Conservation (phyloP, 2,888 invertebrate species). For the Synanthedon formicaeformis region DNA sequence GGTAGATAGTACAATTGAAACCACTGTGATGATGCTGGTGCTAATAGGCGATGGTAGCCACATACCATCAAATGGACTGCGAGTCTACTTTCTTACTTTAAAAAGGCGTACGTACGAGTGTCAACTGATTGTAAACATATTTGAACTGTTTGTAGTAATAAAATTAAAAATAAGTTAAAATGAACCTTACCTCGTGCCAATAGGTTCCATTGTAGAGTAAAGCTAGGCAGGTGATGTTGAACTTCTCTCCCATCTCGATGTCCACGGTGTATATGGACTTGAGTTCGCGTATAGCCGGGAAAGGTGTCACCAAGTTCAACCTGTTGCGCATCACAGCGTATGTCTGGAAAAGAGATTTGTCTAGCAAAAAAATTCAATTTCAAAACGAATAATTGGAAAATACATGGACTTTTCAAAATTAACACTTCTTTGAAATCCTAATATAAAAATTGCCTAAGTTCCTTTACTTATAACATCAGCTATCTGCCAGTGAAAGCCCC, state of each 20-base stretch:
- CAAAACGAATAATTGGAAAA: not conserved
- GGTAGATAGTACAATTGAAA: no score
- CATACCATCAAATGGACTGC: no score
- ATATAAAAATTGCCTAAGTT: no score
- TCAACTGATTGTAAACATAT: no score
- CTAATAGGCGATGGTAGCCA: no score
- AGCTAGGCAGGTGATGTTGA: constrained; percentile 57
- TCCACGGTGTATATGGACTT: constrained; percentile 63
- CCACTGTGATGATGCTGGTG: no score
- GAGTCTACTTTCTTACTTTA: no score
- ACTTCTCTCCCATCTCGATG: constrained; percentile 47
- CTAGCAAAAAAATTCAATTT: not conserved
- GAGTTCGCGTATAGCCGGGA: constrained; percentile 54
- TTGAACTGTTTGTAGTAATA: not conserved
- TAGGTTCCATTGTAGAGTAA: constrained; percentile 56
- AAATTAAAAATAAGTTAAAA: not conserved
- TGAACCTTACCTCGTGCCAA: constrained; percentile 61
- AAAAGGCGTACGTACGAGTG: no score
- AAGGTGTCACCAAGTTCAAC: constrained; percentile 66
- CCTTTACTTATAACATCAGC: no score
- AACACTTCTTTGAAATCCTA: no score
- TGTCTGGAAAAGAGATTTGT: constrained; percentile 28
- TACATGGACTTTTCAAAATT: not conserved
- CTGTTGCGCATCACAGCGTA: constrained; percentile 68
- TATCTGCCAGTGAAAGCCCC: no score